Base-by-base conservation (phyloP, 2,797 vertebrate genomes). In the Pachyuromys duprasi region DNA sequence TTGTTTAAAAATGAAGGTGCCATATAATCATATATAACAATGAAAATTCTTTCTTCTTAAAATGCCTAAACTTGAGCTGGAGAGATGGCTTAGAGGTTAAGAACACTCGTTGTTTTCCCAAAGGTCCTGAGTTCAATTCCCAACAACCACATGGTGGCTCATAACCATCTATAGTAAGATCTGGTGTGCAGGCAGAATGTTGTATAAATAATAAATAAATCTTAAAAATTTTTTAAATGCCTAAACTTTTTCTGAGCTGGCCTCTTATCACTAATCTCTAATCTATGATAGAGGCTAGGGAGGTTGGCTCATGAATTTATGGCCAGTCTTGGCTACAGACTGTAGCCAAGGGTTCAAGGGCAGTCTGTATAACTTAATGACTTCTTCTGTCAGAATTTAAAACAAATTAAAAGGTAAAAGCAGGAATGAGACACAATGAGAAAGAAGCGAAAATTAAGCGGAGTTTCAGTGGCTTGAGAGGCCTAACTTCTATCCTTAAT, bases 1-100 rank as follows among this genome's bases (percentile, higher is more conserved):
- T 93, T 87, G 82, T 26, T 62, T 86, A 49, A 49, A 94, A 88
- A 55, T 74, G 63, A 39, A 94, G 18, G 5, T 74, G 45, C 39
- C 39, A 11, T 63, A 24, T 82, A 8, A 49, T 91, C 15, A n/a
- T 45, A 91, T 76, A 45, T 88, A 5, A 18, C 9, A 87, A 24
- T 62, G 12, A 78, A 92, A 93, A 31, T 53, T 2, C 33, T 92
- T 90, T 83, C 22, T 5, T 76, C 28, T 90, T 70, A 81, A 63
- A 76, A 62, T 82, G 9, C 12, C 70, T 72, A 81, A 65, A 49
- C 7, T 13, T 31, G n/a, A n/a, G n/a, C n/a, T n/a, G n/a, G n/a
- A n/a, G n/a, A n/a, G n/a, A n/a, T n/a, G n/a, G n/a, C n/a, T n/a
- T n/a, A n/a, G n/a, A n/a, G n/a, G n/a, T n/a, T n/a, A n/a, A n/a